Conservation (phyloP, 2,797 vertebrate species). For the Coracias cyanogaster region DNA sequence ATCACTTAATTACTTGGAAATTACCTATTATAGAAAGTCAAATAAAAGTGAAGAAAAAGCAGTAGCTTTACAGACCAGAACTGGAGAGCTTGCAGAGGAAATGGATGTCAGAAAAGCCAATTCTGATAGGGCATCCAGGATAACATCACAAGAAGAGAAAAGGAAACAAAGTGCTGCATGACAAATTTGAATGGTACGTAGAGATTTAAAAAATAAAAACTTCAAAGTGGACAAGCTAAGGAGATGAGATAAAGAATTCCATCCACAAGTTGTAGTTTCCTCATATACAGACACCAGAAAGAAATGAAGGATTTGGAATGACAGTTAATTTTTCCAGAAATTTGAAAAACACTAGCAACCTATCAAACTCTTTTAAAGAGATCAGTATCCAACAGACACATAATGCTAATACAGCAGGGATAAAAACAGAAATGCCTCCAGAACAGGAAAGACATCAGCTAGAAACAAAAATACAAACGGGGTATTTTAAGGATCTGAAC, state of each 20-base stretch:
- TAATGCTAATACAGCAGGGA: neutral
- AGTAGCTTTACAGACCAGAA: constrained; percentile 31
- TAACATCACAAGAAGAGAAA: constrained; percentile 22
- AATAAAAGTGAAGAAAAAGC: constrained; percentile 17
- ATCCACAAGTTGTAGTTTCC: neutral
- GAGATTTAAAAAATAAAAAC: neutral
- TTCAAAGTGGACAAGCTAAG: neutral
- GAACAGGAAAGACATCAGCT: neutral
- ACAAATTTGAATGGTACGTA: neutral
- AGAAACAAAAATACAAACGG: neutral
- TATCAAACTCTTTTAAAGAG: neutral
- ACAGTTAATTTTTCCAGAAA: neutral
- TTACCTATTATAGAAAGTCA: neutral
- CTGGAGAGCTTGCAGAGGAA: constrained; percentile 11
- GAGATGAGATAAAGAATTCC: neutral
- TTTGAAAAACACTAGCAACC: neutral
- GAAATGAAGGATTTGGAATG: neutral
- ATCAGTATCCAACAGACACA: neutral
- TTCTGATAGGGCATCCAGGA: neutral
- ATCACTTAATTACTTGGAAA: neutral
- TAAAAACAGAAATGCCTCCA: neutral
- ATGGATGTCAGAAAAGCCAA: constrained; percentile 31
- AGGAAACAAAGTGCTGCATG: neutral
- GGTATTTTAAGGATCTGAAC: neutral
- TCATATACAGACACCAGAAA: neutral